Percentiles rank a stretch among this genome's conserved stretches.
phyloP scores from a whole-genome alignment of 2,113 vertebrate species.

The Triplophysa tibetana region DNA sequence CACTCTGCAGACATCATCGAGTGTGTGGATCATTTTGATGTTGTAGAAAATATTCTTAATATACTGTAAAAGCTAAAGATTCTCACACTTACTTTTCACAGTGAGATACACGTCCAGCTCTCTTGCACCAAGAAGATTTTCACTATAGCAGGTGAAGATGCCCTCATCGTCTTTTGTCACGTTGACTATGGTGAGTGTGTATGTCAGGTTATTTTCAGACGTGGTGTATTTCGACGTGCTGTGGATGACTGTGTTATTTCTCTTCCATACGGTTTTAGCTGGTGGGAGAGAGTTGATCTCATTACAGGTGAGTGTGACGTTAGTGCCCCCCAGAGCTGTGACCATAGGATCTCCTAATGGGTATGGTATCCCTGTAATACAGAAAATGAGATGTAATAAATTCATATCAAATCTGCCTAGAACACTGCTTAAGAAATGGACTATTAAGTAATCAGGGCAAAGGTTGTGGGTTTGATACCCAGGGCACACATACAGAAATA shows the following conservation, averaged over 20 bases:
- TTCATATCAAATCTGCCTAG: too few species aligned
- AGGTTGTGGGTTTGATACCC: too few species aligned
- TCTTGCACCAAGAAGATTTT: slow-evolving; percentile 76
- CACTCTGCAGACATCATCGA: not conserved
- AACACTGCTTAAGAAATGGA: too few species aligned
- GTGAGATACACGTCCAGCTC: slow-evolving; percentile 83
- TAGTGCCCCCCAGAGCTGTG: slow-evolving; percentile 74
- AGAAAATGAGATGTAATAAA: not conserved
- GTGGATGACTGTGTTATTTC: slow-evolving; percentile 61
- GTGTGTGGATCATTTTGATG: too few species aligned
- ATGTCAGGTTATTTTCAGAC: slow-evolving; percentile 56
- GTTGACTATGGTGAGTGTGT: slow-evolving; percentile 83
- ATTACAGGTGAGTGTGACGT: slow-evolving; percentile 75
- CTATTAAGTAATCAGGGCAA: too few species aligned
- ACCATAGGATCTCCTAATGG: slow-evolving; percentile 76
- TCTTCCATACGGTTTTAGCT: slow-evolving; percentile 81
- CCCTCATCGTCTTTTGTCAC: slow-evolving; percentile 79
- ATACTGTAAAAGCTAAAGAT: too few species aligned
- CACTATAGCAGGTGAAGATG: slow-evolving; percentile 84
- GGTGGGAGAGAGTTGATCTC: slow-evolving; percentile 72
- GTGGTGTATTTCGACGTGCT: slow-evolving; percentile 73
- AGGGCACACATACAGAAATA: too few species aligned
- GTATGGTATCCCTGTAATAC: slow-evolving; percentile 74
- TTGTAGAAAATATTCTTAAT: too few species aligned
- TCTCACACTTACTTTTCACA: slow-evolving; percentile 79